Percentiles rank a stretch among this genome's conserved stretches.
Conservation (phyloP, 1,140 invertebrate genomes). For the Archegozetes longisetosus region DNA sequence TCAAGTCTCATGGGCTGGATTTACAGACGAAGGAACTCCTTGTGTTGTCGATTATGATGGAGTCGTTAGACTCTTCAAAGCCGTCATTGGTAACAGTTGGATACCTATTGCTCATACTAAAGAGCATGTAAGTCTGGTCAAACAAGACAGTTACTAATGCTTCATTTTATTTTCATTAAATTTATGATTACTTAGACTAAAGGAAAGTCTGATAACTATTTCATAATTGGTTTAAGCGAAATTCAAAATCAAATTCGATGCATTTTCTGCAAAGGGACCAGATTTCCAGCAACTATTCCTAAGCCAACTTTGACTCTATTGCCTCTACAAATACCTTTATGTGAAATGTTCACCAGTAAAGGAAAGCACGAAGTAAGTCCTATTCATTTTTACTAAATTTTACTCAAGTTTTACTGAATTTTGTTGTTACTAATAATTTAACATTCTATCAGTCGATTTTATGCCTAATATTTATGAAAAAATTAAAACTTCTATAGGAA, state of each 20-base stretch:
- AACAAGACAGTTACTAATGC: not conserved
- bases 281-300: slow-evolving; percentile 69
- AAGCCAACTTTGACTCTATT: slow-evolving; percentile 56
- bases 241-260: slow-evolving; percentile 50
- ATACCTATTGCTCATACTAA: slow-evolving; percentile 15
- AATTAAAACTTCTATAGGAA: slow-evolving; percentile 3
- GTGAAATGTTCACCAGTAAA: slow-evolving; percentile 64
- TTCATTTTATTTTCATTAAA: not conserved
- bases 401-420: no score
- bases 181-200: slow-evolving; percentile 38
- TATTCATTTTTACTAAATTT: no score
- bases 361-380: slow-evolving; percentile 50
- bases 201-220: slow-evolving; percentile 59
- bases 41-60: slow-evolving; percentile 42
- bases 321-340: slow-evolving; percentile 50
- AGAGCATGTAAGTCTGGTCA: not conserved
- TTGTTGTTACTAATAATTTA: no score
- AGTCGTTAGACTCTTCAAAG: slow-evolving; percentile 32
- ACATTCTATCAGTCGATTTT: no score
- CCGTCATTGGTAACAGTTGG: slow-evolving; percentile 12
- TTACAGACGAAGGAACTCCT: slow-evolving; percentile 49
- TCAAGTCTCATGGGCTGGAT: slow-evolving; percentile 61
- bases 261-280: slow-evolving; percentile 67
- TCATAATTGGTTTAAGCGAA: slow-evolving; percentile 60
- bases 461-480: not conserved